Evolutionary conservation across 2,797 vertebrate genomes (phyloP), one percentile per base, ranked within the genome.

Genomic region (Emydoidea blandingii): DNA sequence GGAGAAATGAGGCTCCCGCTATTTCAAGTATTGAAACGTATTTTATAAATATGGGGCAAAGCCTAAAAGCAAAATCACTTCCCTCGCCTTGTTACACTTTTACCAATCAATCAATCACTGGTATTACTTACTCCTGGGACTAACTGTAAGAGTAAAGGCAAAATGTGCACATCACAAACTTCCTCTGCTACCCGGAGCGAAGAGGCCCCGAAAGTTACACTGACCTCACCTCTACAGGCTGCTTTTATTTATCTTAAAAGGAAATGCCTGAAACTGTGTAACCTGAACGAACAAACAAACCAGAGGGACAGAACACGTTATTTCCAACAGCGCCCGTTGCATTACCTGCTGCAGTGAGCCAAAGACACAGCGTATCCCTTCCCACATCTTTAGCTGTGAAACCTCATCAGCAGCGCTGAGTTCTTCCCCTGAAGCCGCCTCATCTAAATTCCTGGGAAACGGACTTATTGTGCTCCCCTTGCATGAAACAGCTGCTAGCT

Each of bases 341-440:
- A 90, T 97, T 97, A 98, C 98, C 98, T 98, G 93, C 86, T 79
- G 72, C 93, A 68, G 85, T 1, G 23, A 94, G 89, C 92, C 97
- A 72, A 92, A 87, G 93, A 81, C 79, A 74, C 85, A 5, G 4
- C 87, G 49, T 68, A 79, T 95, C 83, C 89, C 93, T 85, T 94
- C 94, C 95, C 90, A 87, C 50, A 83, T 1, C 85, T 19, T 82
- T 1, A 50, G 92, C 81, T 0, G 3, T 76, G 85, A 49, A 54
- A 29, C 80, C 0, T 0, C 3, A 57, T 34, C 44, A 14, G 88
- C 5, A 0, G 19, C 85, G 92, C 88, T 56, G 2, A 3, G 65
- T 21, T 62, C 12, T 87, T 29, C 81, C 88, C 29, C 82, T 3
- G 2, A 79, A 94, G 91, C 94, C 96, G 92, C 96, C 90, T 96